Evolutionary conservation across 2,888 invertebrate genomes (phyloP), one percentile per base, ranked within the genome.

Genomic region (Venusia cambrica): DNA sequence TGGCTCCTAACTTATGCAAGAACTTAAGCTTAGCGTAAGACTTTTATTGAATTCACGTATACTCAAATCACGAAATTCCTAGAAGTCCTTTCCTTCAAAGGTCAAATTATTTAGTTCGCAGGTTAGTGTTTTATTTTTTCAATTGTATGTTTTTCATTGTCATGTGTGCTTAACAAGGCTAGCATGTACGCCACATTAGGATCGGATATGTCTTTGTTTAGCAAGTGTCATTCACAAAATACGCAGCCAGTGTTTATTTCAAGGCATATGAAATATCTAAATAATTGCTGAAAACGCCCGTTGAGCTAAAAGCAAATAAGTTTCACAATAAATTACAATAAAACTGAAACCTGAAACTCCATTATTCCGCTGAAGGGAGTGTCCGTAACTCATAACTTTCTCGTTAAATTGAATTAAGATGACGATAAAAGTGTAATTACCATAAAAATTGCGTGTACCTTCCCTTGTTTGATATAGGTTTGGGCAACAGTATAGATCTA

Each of bases 371-470:
- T 44, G 49, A 49, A 53, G 54, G 47, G 51, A 57, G 52, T 53
- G 51, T 54, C 51, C 54, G 45, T 51, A 59, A 62, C 56, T 68
- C 62, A 61, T 54, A 60, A 59, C 57, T 57, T 60, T 58, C 57
- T 58, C 64, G 54, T 76, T 78, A 73, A 80, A 81, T 81, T 78
- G 78, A 73, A 65, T 63, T 66, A 65, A 68, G 63, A 65, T 61
- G 73, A 56, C 57, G 57, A 76, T 77, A 77, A 80, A 72, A 75
- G 60, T 61, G 71, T 73, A 73, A 83, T 83, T 79, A 80, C 67
- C 78, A 78, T 80, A 80, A 81, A 80, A 79, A 80, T 71, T 62
- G 67, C 66, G 63, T 72, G 64, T 68, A 73, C 40, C 35, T 68
- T 73, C 21, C 37, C 38, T 32, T 42, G 45, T 45, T 42, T 52